Evolutionary conservation across 2,888 invertebrate genomes (phyloP), one percentile per base, ranked within the genome.

Genomic region (Stenoptilia bipunctidactyla): DNA sequence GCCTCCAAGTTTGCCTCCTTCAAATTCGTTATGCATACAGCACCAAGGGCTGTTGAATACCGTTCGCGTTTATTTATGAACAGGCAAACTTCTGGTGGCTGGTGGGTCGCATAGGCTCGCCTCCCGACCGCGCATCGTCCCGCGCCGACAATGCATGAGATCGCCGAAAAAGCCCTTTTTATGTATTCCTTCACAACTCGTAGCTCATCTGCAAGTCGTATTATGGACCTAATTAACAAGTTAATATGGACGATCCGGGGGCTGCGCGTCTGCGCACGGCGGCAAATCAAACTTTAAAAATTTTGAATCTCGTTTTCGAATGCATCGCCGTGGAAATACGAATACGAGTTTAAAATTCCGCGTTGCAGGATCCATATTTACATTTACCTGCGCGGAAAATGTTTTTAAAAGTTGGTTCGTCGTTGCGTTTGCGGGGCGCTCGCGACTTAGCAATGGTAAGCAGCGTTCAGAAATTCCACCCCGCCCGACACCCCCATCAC

Each of bases 211-310:
- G 91, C 91, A 91, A 91, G 91, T 91, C 91, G 89, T 90, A 91
- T 91, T 90, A 90, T 90, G 89, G 88, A 90, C 89, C 91, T 92
- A 92, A 92, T 92, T 92, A 92, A 91, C 91, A 91, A 92, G 91
- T 91, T 91, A 90, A 91, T 91, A 91, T 89, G 90, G 91, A 88
- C 87, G 89, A 89, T 88, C 67, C 51, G 88, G 88, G 87, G 87
- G 87, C 62, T 61, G 66, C 83, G 84, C 83, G 83, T 65, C 79
- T 79, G 80, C 80, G 70, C 65, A 66, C 67, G 49, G 53, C 52
- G 43, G 46, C 39, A 20, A 20, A 3, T 20, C 13, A 38, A 45
- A 44, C 46, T 44, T 45, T 36, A 48, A 45, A 43, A 46, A 46
- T 48, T 48, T 38, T 39, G 40, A 45, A 40, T 41, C 38, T 38